Evolutionary conservation across 2,888 invertebrate species (phyloP).

Genomic region (Scrobipalpa atriplicella): DNA sequence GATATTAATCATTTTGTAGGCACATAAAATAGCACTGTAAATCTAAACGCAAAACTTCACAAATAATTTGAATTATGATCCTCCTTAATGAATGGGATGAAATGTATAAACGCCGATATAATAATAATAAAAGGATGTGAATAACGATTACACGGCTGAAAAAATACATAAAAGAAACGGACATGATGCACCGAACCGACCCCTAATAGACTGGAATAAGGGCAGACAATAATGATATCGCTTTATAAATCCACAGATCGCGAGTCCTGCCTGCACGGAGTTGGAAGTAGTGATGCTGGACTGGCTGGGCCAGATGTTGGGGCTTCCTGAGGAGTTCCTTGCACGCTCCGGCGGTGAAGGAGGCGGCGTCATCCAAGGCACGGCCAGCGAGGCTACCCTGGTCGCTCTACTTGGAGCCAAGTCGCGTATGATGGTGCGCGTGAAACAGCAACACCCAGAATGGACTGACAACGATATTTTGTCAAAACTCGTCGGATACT

Average conservation of each 20-base stretch:
- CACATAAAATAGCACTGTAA: too few species aligned
- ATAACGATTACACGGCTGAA: too few species aligned
- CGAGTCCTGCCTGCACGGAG: conserved; percentile 98
- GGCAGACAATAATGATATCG: neutral
- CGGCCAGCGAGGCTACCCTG: conserved; percentile 97
- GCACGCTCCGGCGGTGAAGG: conserved; percentile 92
- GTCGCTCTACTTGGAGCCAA: conserved; percentile 96
- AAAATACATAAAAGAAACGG: too few species aligned
- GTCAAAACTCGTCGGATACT: conserved; percentile 92
- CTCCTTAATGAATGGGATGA: too few species aligned
- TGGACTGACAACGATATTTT: conserved; percentile 88
- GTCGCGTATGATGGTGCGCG: conserved; percentile 85
- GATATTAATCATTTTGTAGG: too few species aligned
- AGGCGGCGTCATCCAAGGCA: conserved; percentile 96
- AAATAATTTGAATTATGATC: too few species aligned
- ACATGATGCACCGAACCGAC: too few species aligned
- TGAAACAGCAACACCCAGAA: conserved; percentile 88
- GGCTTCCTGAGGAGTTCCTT: conserved; percentile 92
- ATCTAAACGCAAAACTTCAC: too few species aligned
- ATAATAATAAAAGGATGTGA: too few species aligned
- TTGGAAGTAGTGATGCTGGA: conserved; percentile 97
- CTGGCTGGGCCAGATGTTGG: conserved; percentile 97
- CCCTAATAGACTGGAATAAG: neutral
- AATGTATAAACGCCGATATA: too few species aligned
- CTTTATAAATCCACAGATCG: conserved; percentile 83